Base-by-base conservation (phyloP, 2,888 invertebrate species). In the Ornithoptera alexandrae region DNA sequence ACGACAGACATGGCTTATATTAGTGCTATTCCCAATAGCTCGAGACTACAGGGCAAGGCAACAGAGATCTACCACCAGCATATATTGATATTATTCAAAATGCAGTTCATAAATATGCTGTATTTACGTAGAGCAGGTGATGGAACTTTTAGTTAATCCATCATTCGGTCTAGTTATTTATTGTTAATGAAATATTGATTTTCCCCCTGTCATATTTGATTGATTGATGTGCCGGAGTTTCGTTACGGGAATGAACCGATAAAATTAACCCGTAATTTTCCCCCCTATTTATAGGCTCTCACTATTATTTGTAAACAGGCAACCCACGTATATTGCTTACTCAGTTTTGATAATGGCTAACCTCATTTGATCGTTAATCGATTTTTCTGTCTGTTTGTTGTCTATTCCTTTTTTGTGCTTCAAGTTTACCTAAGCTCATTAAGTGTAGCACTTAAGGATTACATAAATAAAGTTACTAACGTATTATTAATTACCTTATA, bases 261-360 rank as follows among this genome's bases (percentile, higher is more conserved):
- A 78, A 80, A 80, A 80, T 79, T 78, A 77, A 72, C 77, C 75
- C 76, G 78, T 78, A 81, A 83, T 84, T 83, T 80, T 80, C 74
- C 73, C 46, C 74, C 69, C 72, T 74, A 78, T 81, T 79, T 78
- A 78, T 76, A 76, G 71, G 75, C 74, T 79, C 73, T 71, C 70
- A 77, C 62, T 50, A 76, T 76, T 77, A 73, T 74, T 74, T 77
- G 77, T 76, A 78, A 79, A 78, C 72, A 68, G 50, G 59, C 63
- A 10, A 50, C 58, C 50, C 12, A 36, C 63, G 63, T 50, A 63
- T 63, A 68, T 63, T 59, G 42, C 71, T 72, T 50, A 74, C 74
- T 68, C 71, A 68, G 62, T 60, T 56, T 61, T 42, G 67, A 64
- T 71, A 64, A 70, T 67, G 67, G 63, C n/a, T 59, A 58, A 68